Conservation (phyloP, 2,888 invertebrate genomes). For the Capitulum mitella region DNA sequence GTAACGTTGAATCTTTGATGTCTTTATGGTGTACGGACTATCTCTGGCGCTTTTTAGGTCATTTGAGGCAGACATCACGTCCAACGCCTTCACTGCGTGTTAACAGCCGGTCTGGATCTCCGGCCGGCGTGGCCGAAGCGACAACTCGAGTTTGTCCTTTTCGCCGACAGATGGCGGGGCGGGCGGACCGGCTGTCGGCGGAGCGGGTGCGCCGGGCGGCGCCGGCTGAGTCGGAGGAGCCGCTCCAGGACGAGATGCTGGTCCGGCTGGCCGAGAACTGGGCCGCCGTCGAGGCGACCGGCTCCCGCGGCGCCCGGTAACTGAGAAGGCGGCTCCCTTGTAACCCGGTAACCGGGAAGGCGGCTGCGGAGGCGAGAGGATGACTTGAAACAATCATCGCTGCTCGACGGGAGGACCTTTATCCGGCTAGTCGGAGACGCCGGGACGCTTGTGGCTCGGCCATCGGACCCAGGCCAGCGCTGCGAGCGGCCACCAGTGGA, state of each 20-base stretch:
- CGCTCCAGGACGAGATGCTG: not conserved
- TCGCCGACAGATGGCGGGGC: not conserved
- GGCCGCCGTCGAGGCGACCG: not conserved
- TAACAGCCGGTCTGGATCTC: not conserved
- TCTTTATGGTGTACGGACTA: too few species aligned
- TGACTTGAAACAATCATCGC: too few species aligned
- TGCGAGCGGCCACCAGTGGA: too few species aligned
- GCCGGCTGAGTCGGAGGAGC: not conserved
- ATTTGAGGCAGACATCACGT: not conserved
- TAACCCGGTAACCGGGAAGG: slow-evolving; percentile 42
- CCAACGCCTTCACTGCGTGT: not conserved
- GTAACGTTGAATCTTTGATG: too few species aligned
- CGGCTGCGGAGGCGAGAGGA: too few species aligned
- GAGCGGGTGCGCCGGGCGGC: not conserved
- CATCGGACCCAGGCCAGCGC: too few species aligned
- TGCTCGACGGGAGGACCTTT: too few species aligned
- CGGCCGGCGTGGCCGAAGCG: not conserved
- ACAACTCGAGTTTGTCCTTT: not conserved
- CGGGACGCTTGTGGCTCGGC: too few species aligned
- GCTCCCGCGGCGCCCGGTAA: not conserved
- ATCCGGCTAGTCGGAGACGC: too few species aligned
- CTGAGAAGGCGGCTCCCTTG: not conserved
- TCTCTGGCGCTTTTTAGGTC: too few species aligned
- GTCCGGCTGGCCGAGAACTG: not conserved
- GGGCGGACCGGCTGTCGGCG: not conserved